Evolutionary conservation across 2,797 vertebrate genomes (phyloP), one percentile per base, ranked within the genome.

Genomic region (Salarias fasciatus): DNA sequence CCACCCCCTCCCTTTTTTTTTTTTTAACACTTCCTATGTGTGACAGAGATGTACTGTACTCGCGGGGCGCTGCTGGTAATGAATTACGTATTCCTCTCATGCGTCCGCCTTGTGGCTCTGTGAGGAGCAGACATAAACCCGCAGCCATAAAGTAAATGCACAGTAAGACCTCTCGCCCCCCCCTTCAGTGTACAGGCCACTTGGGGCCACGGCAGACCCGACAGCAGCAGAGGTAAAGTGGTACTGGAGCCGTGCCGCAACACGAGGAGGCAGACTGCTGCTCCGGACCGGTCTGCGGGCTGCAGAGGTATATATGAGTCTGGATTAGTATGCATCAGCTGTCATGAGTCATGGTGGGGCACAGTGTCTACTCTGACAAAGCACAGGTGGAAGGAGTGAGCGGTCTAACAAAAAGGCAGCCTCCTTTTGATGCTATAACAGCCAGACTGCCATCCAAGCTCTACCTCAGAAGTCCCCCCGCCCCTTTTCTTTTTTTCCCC

Each of bases 321-420:
- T 9, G 56, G 62, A 85, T 90, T 86, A 73, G 80, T 87, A 88
- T 89, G 84, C 85, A 63, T 41, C 3, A 36, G 36, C 52, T 47
- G 83, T 79, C 74, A 72, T 47, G 72, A 79, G 75, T 77, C 64
- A 61, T 56, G 49, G 63, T 62, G 81, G 74, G 70, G 72, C 67
- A 75, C 41, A 44, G 63, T 59, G 78, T 83, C 82, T 79, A 51
- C 56, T 65, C 75, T 88, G 80, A 84, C 75, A 83, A 83, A 80
- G 77, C 75, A 82, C 76, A 88, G 83, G 86, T 88, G 75, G 77
- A 59, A 76, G 72, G 75, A 80, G 60, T 70, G 77, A 82, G 66
- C 42, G 50, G 53, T 62, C 70, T 54, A 63, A 86, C 72, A 82
- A 69, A 83, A 82, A 82, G 56, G 56, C 50, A 66, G 68, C 43